Conservation (phyloP, 2,888 invertebrate genomes). For the Globia sparganii region DNA sequence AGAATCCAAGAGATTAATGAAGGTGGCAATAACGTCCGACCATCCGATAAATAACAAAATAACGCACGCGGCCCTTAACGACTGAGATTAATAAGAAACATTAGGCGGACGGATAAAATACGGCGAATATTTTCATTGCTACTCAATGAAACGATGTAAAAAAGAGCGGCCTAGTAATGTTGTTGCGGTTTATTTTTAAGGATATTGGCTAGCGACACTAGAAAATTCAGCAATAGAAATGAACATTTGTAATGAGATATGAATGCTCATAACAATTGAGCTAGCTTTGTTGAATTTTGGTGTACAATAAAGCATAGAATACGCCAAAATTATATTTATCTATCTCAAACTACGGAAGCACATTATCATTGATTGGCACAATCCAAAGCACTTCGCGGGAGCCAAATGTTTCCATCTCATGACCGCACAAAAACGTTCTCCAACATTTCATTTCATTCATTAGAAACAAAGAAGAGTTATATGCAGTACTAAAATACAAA, state of each 20-base stretch:
- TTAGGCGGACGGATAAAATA: constrained; percentile 73
- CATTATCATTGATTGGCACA: neutral
- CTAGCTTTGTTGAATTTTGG: neutral
- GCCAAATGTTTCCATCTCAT: no score
- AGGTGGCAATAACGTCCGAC: constrained; percentile 86
- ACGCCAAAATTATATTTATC: neutral
- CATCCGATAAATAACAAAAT: constrained; percentile 88
- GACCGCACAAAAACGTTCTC: no score
- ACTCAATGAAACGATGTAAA: constrained; percentile 51
- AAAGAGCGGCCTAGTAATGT: constrained; percentile 40
- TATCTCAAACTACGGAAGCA: neutral
- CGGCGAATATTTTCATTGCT: constrained; percentile 65
- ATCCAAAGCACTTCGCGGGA: neutral
- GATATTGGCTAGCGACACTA: no score
- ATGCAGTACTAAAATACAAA: no score
- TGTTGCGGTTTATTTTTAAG: constrained; percentile 10
- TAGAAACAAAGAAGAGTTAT: neutral
- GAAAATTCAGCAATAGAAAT: neutral
- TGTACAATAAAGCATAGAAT: neutral
- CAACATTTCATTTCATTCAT: neutral
- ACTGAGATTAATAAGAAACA: constrained; percentile 84
- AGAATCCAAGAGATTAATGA: constrained; percentile 88
- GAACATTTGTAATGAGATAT: neutral
- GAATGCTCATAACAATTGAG: neutral
- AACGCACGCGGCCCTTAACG: constrained; percentile 83